Conservation (phyloP, 1,140 invertebrate genomes). For the Berghia stephanieae region DNA sequence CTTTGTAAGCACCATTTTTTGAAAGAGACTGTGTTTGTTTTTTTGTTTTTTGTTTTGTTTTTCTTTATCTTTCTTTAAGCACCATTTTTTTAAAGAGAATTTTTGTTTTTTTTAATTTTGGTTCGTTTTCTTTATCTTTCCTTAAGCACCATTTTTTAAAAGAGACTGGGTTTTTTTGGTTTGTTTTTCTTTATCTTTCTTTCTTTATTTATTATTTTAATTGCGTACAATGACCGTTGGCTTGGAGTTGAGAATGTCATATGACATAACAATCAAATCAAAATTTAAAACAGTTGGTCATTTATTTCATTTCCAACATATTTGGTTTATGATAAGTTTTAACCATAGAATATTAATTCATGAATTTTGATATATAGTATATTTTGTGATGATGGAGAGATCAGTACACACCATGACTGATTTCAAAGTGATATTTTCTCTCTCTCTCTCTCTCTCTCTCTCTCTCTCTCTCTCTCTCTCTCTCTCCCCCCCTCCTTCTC, state of each 20-base stretch:
- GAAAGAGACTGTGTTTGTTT: neutral
- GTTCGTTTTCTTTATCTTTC: neutral
- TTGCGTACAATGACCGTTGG: too few relatives aligned
- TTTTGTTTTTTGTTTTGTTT: neutral
- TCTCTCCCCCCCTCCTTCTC: conserved; percentile 32
- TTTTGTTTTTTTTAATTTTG: neutral
- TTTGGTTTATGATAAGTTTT: too few relatives aligned
- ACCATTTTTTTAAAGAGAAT: neutral
- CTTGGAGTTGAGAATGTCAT: too few relatives aligned
- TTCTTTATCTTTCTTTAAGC: neutral
- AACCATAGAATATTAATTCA: neutral
- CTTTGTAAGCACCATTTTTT: too few relatives aligned
- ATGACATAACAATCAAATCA: too few relatives aligned
- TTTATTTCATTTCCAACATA: too few relatives aligned
- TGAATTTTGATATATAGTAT: neutral
- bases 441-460: conserved; percentile 26
- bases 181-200: neutral
- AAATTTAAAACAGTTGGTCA: too few relatives aligned
- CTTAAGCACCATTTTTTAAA: neutral
- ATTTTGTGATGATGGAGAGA: neutral
- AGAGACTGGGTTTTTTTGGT: neutral
- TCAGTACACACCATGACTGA: neutral
- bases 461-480: conserved; percentile 30
- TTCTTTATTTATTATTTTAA: neutral
- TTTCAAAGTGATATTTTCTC: neutral